Base-by-base conservation (phyloP, 2,888 invertebrate species). In the Ariolimax columbianus region DNA sequence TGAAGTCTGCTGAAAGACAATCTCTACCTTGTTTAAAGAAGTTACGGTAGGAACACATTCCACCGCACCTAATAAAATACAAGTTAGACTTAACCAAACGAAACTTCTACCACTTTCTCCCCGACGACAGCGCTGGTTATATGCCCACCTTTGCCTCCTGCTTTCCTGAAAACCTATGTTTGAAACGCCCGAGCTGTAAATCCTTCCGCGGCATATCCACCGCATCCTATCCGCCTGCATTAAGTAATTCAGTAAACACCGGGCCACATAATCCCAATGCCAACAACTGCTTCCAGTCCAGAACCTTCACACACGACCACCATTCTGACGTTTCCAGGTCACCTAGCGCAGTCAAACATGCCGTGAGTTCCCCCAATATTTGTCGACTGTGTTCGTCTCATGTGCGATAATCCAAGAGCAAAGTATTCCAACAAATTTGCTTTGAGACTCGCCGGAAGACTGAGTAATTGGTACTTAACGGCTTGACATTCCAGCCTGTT, bases 291-390 rank as follows among this genome's bases (percentile, higher is more conserved):
- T 40, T 70, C 75, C 59, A 63, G 40, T 75, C 17, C 17, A 11
- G 55, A 19, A 33, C 30, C 75, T 63, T 38, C 72, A 55, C 75
- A 82, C 82, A 75, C 82, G 82, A 75, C 82, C 73, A 30, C 36
- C 4, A 23, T 43, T 55, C 59, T 73, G 63, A 75, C 73, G 43
- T 72, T 43, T 75, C 33, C 30, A 59, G 82, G 82, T 82, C 75
- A 63, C 11, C 51, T 11, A 38, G 82, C 55, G 30, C 40, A 33
- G n/a, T 30, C 40, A 73, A 73, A 82, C 82, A 82, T 82, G 59
- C 82, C 82, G 75, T n/a, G 82, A 40, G 82, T 82, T 82, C 82
- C 55, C 82, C 75, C 38, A 82, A 73, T 82, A 75, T 82, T 82
- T 51, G 38, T 59, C 63, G 43, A 63, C 40, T 17, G 36, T 43